Base-by-base conservation (phyloP, 1,140 invertebrate species). In the Polypedilum vanderplanki region DNA sequence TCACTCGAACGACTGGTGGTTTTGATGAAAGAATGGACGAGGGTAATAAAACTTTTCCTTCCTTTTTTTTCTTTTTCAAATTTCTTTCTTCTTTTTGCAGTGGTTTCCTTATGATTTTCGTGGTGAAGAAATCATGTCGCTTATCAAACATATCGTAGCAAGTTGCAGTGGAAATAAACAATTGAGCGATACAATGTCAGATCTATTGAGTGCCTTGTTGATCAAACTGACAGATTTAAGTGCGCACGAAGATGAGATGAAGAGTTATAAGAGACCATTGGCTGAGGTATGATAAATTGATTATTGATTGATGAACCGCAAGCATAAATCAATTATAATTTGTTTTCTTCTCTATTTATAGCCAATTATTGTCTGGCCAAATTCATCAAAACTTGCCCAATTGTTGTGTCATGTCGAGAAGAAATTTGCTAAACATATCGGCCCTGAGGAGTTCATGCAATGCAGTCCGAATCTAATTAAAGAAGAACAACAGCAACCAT, bases 21-120 rank as follows among this genome's bases (percentile, higher is more conserved):
- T 76, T 78, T 83, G 33, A 76, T 83, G 75, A 78, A 79, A 76
- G 80, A 81, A 74, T 83, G 82, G 82, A 81, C 86, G 73, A 84
- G 65, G 20, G 65, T 70, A 70, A 20, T 10, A 70, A 18, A 70
- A 70, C 17, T 70, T 20, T 22, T 22, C 20, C 5, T 17, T 70
- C 17, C 1, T 18, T 7, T 7, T 5, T 8, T 70, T 9, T 18
- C 18, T 20, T 2, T 70, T 70, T 70, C 65, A 70, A n/a, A n/a
- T n/a, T 70, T 9, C 18, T 70, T 7, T 18, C 1, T 70, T 20
- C 65, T 20, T 70, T 8, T 18, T 70, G 4, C n/a, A 86, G 75
- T 85, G 85, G 76, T 88, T 89, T 79, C 87, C 88, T 9, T 88
- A 89, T 78, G 88, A 89, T 81, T 89, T 88, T 81, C 84, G 87